Conservation (phyloP, 2,888 invertebrate species). For the Mesochorus sp. region DNA sequence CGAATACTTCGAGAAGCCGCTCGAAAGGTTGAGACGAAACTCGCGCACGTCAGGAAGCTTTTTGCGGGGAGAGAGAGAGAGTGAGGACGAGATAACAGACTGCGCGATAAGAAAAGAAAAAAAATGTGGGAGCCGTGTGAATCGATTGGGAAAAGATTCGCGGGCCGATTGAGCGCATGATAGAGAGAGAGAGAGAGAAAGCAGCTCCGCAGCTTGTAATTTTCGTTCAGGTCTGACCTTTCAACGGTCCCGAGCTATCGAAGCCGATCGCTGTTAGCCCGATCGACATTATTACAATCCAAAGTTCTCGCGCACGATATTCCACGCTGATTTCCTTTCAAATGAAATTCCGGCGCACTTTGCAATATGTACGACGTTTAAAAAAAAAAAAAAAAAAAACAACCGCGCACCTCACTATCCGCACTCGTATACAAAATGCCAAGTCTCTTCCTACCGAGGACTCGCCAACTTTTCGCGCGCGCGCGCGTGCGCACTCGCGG, state of each 20-base stretch:
- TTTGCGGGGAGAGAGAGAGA: no score
- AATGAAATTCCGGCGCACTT: background rate
- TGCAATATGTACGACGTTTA: no score
- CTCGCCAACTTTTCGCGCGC: background rate
- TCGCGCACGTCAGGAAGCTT: constrained; percentile 4
- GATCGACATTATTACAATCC: constrained; percentile 16
- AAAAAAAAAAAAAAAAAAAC: no score
- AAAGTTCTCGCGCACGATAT: background rate
- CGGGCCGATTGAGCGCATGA: background rate
- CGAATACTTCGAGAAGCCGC: background rate
- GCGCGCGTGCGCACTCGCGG: constrained; percentile 27
- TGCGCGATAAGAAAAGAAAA: constrained; percentile 8
- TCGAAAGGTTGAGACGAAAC: background rate
- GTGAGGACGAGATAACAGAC: constrained; percentile 33
- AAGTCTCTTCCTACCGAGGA: no score
- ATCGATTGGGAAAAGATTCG: background rate
- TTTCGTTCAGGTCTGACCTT: constrained; percentile 1
- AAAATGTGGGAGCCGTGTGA: background rate
- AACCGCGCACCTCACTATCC: no score
- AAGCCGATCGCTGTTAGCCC: constrained; percentile 35
- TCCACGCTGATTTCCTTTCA: no score
- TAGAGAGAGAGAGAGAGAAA: background rate
- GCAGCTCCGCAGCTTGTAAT: no score
- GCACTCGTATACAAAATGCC: no score
- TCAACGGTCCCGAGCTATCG: constrained; percentile 26